phyloP scores from a whole-genome alignment of 1,140 invertebrate species.

The Caerostris darwini region DNA sequence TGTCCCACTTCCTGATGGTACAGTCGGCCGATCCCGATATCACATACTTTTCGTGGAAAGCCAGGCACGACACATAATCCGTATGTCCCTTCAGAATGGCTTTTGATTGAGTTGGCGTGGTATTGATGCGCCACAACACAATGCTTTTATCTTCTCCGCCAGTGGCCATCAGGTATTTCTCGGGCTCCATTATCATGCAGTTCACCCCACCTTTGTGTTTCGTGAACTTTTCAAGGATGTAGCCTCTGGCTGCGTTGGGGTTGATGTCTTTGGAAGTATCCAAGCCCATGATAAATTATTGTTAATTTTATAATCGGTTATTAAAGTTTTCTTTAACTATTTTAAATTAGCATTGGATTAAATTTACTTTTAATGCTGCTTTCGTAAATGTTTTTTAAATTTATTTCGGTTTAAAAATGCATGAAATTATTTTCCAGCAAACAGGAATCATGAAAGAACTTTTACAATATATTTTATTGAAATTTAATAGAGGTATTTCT shows the following conservation, averaged over 20 bases:
- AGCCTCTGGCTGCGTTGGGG: conserved; percentile 72
- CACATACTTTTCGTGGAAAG: conserved; percentile 80
- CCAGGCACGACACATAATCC: conserved; percentile 47
- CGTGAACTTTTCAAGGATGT: conserved; percentile 73
- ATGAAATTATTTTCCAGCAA: too few species aligned
- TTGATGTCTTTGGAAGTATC: conserved; percentile 73
- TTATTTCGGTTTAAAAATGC: neutral
- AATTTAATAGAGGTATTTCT: too few species aligned
- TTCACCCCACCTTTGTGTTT: conserved; percentile 60
- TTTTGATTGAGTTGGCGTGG: conserved; percentile 51
- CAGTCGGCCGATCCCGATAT: conserved; percentile 83
- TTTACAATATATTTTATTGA: too few species aligned
- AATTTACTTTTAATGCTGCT: neutral
- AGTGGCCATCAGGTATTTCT: conserved; percentile 65
- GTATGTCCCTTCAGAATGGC: conserved; percentile 63
- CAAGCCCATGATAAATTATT: conserved; percentile 13
- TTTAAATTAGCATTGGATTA: too few species aligned
- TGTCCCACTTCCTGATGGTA: conserved; percentile 83
- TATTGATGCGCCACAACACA: conserved; percentile 53
- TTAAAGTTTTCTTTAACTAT: neutral
- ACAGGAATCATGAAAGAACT: too few species aligned
- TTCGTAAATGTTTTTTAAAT: neutral
- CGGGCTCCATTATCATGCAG: conserved; percentile 64
- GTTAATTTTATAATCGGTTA: neutral
- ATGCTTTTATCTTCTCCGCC: conserved; percentile 63